Conservation (phyloP, 2,888 invertebrate species). For the Cheiracanthium punctorium region DNA sequence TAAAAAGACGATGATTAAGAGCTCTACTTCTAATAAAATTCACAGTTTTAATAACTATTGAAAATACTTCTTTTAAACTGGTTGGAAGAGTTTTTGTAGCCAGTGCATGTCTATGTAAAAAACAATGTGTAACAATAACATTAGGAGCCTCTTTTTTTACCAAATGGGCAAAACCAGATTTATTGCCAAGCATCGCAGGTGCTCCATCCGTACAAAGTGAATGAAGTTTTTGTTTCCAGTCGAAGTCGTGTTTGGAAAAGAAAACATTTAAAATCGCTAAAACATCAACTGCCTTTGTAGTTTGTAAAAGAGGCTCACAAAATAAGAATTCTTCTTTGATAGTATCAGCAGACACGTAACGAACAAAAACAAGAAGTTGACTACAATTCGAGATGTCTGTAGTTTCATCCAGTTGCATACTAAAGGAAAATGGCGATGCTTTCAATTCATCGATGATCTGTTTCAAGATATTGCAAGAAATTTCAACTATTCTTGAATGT, state of each 20-base stretch:
- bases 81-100: too few species aligned
- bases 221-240: too few species aligned
- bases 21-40: constrained; percentile 53
- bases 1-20: constrained; percentile 50
- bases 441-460: constrained; percentile 49
- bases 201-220: too few species aligned
- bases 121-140: too few species aligned
- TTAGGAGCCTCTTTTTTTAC: too few species aligned
- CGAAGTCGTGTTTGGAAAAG: too few species aligned
- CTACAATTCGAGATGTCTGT: constrained; percentile 73
- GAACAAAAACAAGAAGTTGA: constrained; percentile 29
- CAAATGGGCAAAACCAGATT: too few species aligned
- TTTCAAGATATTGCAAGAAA: constrained; percentile 58
- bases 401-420: constrained; percentile 75
- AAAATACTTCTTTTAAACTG: too few species aligned
- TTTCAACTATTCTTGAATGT: constrained; percentile 56
- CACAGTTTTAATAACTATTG: constrained; percentile 23
- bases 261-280: too few species aligned
- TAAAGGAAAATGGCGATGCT: constrained; percentile 53
- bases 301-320: constrained; percentile 24
- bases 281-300: too few species aligned
- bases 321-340: constrained; percentile 45
- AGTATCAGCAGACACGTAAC: constrained; percentile 24
- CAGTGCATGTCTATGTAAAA: too few species aligned
- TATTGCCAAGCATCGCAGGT: too few species aligned